phyloP scores from a whole-genome alignment of 1,140 invertebrate species.

The Camponotus floridanus region DNA sequence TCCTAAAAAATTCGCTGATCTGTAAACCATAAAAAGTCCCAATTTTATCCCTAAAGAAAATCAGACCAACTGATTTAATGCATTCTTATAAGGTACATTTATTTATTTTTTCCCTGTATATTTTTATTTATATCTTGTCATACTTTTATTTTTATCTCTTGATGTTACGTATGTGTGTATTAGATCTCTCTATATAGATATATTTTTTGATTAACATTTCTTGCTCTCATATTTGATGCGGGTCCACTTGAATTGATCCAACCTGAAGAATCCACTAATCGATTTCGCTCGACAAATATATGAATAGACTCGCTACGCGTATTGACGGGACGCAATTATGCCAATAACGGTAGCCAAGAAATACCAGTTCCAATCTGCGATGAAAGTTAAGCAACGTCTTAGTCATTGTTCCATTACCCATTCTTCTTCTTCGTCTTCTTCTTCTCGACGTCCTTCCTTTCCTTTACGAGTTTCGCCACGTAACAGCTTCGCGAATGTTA shows the following conservation, averaged over 20 bases:
- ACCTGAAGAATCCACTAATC: background rate
- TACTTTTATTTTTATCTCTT: no score
- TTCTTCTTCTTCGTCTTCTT: background rate
- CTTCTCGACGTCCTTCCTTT: background rate
- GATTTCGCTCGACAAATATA: background rate
- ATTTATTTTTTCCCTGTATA: no score
- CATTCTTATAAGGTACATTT: no score
- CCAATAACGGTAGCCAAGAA: constrained; percentile 16
- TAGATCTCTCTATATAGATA: no score
- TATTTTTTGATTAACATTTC: no score
- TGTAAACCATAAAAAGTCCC: no score
- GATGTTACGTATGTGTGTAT: no score
- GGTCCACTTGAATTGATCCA: background rate
- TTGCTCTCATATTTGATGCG: no score
- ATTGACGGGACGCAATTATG: constrained; percentile 32
- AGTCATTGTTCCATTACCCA: constrained; percentile 46
- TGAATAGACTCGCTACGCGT: constrained; percentile 15
- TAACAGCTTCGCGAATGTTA: constrained; percentile 44
- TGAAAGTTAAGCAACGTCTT: constrained; percentile 44
- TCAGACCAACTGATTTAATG: no score
- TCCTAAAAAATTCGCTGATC: background rate
- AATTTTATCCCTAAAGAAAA: no score
- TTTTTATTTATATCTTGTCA: no score
- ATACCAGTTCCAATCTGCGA: constrained; percentile 8
- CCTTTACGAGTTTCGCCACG: constrained; percentile 18